Evolutionary conservation across 2,888 invertebrate species (phyloP).

Genomic region (Eremobia ochroleuca): DNA sequence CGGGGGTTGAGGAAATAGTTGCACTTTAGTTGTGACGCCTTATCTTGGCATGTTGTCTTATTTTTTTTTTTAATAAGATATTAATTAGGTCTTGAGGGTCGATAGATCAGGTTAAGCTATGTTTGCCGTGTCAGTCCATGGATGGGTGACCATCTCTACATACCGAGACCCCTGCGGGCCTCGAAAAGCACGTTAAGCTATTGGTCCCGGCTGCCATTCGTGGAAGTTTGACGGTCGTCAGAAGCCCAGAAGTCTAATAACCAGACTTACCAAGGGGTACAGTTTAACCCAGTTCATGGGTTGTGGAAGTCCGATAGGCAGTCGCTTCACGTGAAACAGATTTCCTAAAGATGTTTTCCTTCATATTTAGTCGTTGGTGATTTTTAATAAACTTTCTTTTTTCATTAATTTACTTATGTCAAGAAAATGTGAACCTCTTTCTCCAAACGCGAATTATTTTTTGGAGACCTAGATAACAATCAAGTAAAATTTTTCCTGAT

Average conservation of each 20-base stretch:
- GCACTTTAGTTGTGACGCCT: background rate
- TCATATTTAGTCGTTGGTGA: background rate
- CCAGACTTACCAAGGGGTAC: background rate
- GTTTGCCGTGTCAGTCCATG: background rate
- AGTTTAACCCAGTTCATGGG: background rate
- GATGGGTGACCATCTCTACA: background rate
- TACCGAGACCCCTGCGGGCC: background rate
- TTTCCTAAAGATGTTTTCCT: background rate
- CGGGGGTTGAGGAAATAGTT: conserved; percentile 37
- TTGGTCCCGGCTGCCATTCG: background rate
- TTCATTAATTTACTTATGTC: background rate
- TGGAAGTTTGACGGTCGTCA: background rate
- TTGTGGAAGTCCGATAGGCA: background rate
- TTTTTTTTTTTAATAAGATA: background rate
- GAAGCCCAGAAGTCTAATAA: background rate
- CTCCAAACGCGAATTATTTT: conserved; percentile 10
- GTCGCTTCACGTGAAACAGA: background rate
- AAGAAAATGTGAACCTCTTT: conserved; percentile 4
- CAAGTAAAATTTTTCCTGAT: conserved; percentile 19
- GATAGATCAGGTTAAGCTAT: background rate
- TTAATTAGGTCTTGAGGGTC: background rate
- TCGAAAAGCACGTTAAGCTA: background rate
- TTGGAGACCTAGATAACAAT: conserved; percentile 11
- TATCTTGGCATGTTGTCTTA: background rate
- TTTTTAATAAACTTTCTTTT: background rate